Evolutionary conservation across 2,888 invertebrate genomes (phyloP).

Genomic region (Coenonympha arcania): DNA sequence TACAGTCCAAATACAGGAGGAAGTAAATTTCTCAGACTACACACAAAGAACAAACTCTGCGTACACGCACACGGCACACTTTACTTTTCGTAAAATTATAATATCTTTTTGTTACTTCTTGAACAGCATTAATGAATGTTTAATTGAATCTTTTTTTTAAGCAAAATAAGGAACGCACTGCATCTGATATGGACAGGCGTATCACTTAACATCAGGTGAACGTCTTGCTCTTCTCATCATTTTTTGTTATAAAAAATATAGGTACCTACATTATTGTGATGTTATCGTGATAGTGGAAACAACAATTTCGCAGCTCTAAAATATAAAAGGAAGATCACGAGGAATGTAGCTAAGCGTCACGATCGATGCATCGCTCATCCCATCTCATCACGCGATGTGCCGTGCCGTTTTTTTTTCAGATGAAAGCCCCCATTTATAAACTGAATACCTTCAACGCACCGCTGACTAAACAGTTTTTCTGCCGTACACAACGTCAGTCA

Average conservation of each 20-base stretch:
- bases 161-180: too few species aligned
- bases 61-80: constrained; percentile 1
- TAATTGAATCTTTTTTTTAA: too few species aligned
- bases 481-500: constrained; percentile 36
- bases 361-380: constrained; percentile 47
- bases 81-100: too few species aligned
- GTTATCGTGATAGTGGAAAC: not conserved
- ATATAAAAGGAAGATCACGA: constrained; percentile 22
- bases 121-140: too few species aligned
- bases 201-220: too few species aligned
- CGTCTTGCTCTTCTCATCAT: too few species aligned
- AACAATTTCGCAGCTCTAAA: constrained; percentile 15
- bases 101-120: too few species aligned
- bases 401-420: constrained; percentile 61
- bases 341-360: constrained; percentile 32
- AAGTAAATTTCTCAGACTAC: not conserved
- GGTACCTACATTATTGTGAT: too few species aligned
- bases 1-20: constrained; percentile 5
- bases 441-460: constrained; percentile 64
- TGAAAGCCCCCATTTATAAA: constrained; percentile 65
- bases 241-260: too few species aligned
- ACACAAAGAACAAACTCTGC: not conserved
- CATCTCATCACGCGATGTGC: constrained; percentile 56
- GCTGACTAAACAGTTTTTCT: constrained; percentile 56
- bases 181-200: too few species aligned